Percentiles rank a stretch among this genome's conserved stretches.
Conservation (phyloP, 1,140 invertebrate species). For the Dendrolimus kikuchii region DNA sequence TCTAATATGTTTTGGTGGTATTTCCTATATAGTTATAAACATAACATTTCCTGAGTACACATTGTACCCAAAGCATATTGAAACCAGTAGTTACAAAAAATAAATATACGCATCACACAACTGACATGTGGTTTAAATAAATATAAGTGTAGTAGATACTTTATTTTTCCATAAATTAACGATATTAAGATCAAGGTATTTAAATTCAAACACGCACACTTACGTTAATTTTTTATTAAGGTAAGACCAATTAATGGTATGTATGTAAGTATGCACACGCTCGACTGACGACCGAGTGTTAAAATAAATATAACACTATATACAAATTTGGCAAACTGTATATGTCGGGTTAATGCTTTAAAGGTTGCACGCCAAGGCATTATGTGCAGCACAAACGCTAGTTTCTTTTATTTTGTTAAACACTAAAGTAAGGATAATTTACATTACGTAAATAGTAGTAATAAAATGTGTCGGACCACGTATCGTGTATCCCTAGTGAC, state of each 20-base stretch:
- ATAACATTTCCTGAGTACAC: no score
- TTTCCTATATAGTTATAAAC: no score
- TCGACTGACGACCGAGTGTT: slow-evolving; percentile 11
- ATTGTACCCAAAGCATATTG: no score
- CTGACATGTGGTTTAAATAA: not conserved
- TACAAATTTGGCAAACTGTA: slow-evolving; percentile 11
- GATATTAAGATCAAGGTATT: slow-evolving; percentile 19
- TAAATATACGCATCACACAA: not conserved
- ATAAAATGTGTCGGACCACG: no score
- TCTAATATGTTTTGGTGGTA: no score
- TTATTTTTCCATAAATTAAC: slow-evolving; percentile 13
- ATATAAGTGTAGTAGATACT: not conserved
- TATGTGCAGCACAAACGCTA: not conserved
- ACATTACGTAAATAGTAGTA: not conserved
- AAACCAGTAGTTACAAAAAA: not conserved
- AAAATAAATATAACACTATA: slow-evolving; percentile 17
- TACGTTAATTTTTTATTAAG: slow-evolving; percentile 13
- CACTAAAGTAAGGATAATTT: no score
- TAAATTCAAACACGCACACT: slow-evolving; percentile 15
- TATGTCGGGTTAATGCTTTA: slow-evolving; percentile 11
- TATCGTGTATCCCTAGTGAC: no score
- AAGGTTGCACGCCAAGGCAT: slow-evolving; percentile 9
- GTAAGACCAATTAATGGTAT: slow-evolving; percentile 9
- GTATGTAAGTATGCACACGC: slow-evolving; percentile 1
- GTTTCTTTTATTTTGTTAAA: no score